Percentiles rank a stretch among this genome's conserved stretches.
Evolutionary conservation across 2,797 vertebrate species (phyloP).

Genomic region (Psittacula derbiana): DNA sequence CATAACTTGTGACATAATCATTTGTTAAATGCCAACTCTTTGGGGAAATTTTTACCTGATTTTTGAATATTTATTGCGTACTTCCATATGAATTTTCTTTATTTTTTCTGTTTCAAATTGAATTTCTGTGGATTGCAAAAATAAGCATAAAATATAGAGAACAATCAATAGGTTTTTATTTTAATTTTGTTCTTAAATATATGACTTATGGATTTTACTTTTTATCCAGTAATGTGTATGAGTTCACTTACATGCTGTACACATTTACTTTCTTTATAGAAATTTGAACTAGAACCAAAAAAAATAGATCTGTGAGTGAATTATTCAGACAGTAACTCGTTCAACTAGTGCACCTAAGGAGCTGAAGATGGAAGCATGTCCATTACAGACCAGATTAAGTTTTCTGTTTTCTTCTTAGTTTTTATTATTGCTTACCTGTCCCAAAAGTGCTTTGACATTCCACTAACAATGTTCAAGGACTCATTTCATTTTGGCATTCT

Average conservation of each 20-base stretch:
- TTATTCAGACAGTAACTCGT: not conserved
- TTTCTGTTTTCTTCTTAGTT: not conserved
- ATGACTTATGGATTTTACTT: rapidly evolving
- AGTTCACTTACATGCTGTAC: not conserved
- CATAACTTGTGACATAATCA: not conserved
- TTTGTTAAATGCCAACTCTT: not conserved
- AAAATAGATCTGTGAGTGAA: not conserved
- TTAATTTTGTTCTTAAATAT: not conserved
- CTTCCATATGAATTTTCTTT: not conserved
- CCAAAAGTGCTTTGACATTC: not conserved
- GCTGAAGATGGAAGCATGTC: not conserved
- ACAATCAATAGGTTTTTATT: rapidly evolving
- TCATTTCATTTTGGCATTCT: not conserved
- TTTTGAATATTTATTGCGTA: not conserved
- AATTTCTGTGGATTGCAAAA: not conserved
- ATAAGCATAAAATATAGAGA: not conserved
- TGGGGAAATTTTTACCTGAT: not conserved
- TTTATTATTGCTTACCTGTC: not conserved
- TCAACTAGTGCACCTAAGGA: not conserved
- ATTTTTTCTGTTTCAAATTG: not conserved
- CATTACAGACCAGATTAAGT: not conserved
- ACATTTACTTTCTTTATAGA: not conserved
- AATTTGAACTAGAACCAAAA: not conserved
- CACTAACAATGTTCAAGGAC: not conserved
- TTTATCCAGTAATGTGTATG: not conserved